phyloP scores from a whole-genome alignment of 64 coral and sea anemone genomes.

The Anthopleura sola region DNA sequence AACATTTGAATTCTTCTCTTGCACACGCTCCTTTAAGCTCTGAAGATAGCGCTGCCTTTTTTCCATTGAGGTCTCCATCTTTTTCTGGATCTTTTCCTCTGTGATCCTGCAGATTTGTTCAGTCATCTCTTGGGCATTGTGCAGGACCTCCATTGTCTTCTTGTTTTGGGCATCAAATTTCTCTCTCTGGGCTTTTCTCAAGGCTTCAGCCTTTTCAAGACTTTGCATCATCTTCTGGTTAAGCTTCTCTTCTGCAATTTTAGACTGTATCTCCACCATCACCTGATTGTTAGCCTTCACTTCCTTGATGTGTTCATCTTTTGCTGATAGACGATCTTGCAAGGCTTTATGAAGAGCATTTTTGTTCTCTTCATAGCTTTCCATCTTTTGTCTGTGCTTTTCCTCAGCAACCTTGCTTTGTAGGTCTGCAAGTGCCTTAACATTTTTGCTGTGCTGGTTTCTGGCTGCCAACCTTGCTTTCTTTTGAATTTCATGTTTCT shows the following conservation, averaged over 20 bases:
- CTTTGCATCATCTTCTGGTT: slow-evolving; percentile 65
- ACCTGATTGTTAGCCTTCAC: slow-evolving; percentile 49
- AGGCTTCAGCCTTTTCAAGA: slow-evolving; percentile 60
- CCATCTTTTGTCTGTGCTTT: slow-evolving; percentile 76
- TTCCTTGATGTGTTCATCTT: slow-evolving; percentile 76
- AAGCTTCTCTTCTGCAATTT: slow-evolving; percentile 70
- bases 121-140: slow-evolving; percentile 57
- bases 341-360: slow-evolving; percentile 60
- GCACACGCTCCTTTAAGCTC: slow-evolving; percentile 55
- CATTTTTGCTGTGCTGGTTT: slow-evolving; percentile 48
- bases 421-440: slow-evolving; percentile 46
- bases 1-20: slow-evolving; percentile 56
- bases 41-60: slow-evolving; percentile 49
- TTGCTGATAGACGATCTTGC: slow-evolving; percentile 54
- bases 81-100: slow-evolving; percentile 66
- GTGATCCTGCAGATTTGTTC: slow-evolving; percentile 61
- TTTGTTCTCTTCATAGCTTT: slow-evolving; percentile 66
- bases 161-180: slow-evolving; percentile 64
- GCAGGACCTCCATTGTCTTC: slow-evolving; percentile 56
- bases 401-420: slow-evolving; percentile 61
- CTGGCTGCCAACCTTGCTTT: slow-evolving; percentile 41
- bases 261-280: slow-evolving; percentile 55
- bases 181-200: slow-evolving; percentile 61
- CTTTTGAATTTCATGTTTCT: slow-evolving; percentile 55
- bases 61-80: slow-evolving; percentile 61